Evolutionary conservation across 2,888 invertebrate genomes (phyloP), one percentile per base, ranked within the genome.

Genomic region (Dryobotodes eremita): DNA sequence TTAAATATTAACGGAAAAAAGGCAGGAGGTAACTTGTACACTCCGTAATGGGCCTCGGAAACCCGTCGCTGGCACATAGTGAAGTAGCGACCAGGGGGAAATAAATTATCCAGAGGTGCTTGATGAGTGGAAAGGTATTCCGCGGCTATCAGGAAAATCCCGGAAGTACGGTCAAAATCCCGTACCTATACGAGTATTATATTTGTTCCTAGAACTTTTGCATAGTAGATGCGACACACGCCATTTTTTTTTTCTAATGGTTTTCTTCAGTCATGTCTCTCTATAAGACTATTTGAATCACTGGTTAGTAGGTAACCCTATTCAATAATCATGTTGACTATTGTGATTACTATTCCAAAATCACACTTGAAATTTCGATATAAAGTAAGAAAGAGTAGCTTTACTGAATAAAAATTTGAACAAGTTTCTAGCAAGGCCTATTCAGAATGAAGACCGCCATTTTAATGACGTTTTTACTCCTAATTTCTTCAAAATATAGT

Each of bases 381-480:
- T 13, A 26, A 50, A 71, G 0, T 53, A 26, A 15, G 2, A 17
- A 15, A 31, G 1, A 50, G 1, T n/a, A 17, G 23, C 15, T 42
- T 31, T 23, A 46, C 15, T 46, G 42, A 13, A 23, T 17, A 53
- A 55, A 77, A 50, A 55, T 31, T n/a, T 36, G 42, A 57, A 55
- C 23, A n/a, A 15, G 13, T 53, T 50, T 55, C 31, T 20, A 48
- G 6, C 36, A 77, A 48, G 15, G 10, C 5, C 11, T 13, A 20
- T 64, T 53, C 0, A 64, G 15, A n/a, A 57, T 23, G 13, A 57
- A n/a, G 11, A 36, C 26, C 23, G 1, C 3, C 2, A n/a, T 48
- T 57, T 78, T 46, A 11, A 77, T 36, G 17, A 61, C 20, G 4
- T 13, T 66, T 62, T 31, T 72, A 26, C 31, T 59, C 50, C 11